A percentile compares a stretch with the other conserved stretches of the same genome.
Evolutionary conservation across 2,888 invertebrate species (phyloP).

Genomic region (Frankliniella fusca): DNA sequence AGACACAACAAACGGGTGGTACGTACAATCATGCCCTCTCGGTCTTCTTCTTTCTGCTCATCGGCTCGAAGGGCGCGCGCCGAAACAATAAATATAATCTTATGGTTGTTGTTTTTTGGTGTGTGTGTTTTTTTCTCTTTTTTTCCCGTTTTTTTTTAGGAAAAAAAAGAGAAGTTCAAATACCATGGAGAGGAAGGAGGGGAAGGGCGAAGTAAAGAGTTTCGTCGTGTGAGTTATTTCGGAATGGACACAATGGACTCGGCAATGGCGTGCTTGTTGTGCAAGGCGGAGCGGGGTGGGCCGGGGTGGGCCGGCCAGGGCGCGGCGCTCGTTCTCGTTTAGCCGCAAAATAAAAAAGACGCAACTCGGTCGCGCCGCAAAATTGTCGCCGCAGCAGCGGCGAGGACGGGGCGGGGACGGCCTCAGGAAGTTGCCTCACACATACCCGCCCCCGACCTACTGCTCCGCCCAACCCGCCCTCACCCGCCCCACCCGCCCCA

Average conservation of each 20-base stretch:
- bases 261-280: conserved; percentile 5
- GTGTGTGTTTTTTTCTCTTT: no score
- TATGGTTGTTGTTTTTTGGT: no score
- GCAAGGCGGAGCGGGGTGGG: not conserved
- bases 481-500: no score
- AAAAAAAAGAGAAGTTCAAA: no score
- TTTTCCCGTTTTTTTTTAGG: no score
- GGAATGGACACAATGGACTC: not conserved
- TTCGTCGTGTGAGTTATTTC: not conserved
- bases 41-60: no score
- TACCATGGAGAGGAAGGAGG: not conserved
- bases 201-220: not conserved
- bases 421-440: not conserved
- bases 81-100: no score
- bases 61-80: no score
- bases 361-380: not conserved
- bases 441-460: not conserved
- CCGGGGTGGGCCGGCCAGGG: not conserved
- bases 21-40: no score
- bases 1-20: no score
- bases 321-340: not conserved
- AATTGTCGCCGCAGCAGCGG: not conserved
- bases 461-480: no score
- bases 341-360: not conserved
- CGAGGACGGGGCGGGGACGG: not conserved